Conservation (phyloP, 2,888 invertebrate genomes). For the Venusia cambrica region DNA sequence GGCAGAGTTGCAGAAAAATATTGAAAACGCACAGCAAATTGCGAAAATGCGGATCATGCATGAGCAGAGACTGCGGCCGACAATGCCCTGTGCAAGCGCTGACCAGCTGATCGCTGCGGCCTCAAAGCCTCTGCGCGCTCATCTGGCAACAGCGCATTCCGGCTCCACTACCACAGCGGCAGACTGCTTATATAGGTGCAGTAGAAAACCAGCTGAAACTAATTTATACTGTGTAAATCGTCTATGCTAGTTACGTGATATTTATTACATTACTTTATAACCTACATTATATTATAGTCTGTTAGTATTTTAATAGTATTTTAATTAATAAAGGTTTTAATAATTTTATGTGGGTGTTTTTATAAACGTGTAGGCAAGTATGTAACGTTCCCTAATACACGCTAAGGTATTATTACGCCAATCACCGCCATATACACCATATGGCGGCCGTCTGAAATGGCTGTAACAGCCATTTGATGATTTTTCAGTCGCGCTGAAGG, state of each 20-base stretch:
- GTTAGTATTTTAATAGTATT: too few relatives aligned
- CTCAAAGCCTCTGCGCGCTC: slow-evolving; percentile 45
- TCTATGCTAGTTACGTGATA: slow-evolving; percentile 32
- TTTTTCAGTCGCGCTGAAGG: too few relatives aligned
- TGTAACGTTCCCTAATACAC: too few relatives aligned
- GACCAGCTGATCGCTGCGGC: slow-evolving; percentile 47
- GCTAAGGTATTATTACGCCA: too few relatives aligned
- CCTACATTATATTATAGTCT: too few relatives aligned
- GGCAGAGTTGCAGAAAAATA: slow-evolving; percentile 53
- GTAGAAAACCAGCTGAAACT: slow-evolving; percentile 41
- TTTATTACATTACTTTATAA: slow-evolving; percentile 2
- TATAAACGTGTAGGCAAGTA: too few relatives aligned
- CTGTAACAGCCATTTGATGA: too few relatives aligned
- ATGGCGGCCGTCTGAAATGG: too few relatives aligned
- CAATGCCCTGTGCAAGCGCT: slow-evolving; percentile 41
- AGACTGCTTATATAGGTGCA: slow-evolving; percentile 37
- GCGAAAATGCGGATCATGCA: slow-evolving; percentile 49
- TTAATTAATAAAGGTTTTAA: too few relatives aligned
- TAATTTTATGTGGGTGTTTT: too few relatives aligned
- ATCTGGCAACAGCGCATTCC: slow-evolving; percentile 36
- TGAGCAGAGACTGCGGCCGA: slow-evolving; percentile 44
- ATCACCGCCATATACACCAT: too few relatives aligned
- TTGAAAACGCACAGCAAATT: slow-evolving; percentile 51
- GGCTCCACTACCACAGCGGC: slow-evolving; percentile 16
- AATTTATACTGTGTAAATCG: slow-evolving; percentile 56